Base-by-base conservation (phyloP, 2,888 invertebrate genomes). In the Polyploca ridens region DNA sequence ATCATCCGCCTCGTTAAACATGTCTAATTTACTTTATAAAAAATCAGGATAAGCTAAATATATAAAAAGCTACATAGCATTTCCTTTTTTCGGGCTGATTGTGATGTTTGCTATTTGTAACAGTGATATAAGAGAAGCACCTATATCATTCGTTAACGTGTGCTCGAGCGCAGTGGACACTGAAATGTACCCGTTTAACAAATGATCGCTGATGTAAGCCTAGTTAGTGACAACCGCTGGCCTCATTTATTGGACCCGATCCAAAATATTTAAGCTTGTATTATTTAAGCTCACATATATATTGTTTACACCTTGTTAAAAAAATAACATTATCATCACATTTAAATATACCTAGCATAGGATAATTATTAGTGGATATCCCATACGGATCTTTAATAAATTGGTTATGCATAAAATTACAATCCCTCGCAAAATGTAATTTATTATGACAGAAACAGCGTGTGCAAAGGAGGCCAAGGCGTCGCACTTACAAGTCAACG, bases 161-260 rank as follows among this genome's bases (percentile, higher is more conserved):
- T 41, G 19, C 11, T 13, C 7, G 13, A 11, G 13, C 44, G 61
- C 62, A 67, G 67, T 66, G 69, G 69, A 41, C 27, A 61, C 41
- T 61, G 11, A 44, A 60, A 62, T 67, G 66, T 66, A 71, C 70
- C 67, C 73, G 63, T 70, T 72, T 73, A 76, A 81, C 73, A 76
- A 75, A 77, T 74, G 72, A 69, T 72, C 54, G 62, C 67, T 67
- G 65, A 70, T 68, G 69, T 71, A 72, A 73, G 69, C 68, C 63
- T 61, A 63, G 70, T 74, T 5, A 27, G 27, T 27, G 76, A 77
- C 75, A 78, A 75, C 69, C 73, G 73, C 69, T 72, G 67, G 69
- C 70, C 69, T 64, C 71, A 65, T 62, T 69, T 69, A 69, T 75
- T 80, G 76, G 77, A 76, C 62, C 63, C 65, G 72, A 73, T 79